Percentiles rank a stretch among this genome's conserved stretches.
These are phyloP conservation scores for Oxyura jamaicensis DNA, from an alignment of 2,113 vertebrate genomes.

Conservation along the genomic window DNA sequence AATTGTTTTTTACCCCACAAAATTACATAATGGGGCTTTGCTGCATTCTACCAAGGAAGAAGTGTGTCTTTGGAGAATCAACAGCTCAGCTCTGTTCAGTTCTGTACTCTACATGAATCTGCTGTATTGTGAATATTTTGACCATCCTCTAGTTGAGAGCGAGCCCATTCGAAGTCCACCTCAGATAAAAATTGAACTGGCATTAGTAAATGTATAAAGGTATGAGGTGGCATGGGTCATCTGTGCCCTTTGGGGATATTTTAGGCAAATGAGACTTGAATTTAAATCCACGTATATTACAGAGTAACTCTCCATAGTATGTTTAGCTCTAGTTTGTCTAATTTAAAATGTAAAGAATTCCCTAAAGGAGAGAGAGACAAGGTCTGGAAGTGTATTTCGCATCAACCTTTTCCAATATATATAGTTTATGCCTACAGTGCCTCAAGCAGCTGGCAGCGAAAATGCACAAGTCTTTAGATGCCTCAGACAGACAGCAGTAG, in stretches of 20 bases:
- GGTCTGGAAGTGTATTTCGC: neutral
- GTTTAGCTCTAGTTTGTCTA: neutral
- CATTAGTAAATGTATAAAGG: neutral
- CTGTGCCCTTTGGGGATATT: neutral
- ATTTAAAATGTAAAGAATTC: neutral
- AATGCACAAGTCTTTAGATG: neutral
- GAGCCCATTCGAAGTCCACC: neutral
- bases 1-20: neutral
- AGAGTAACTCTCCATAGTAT: neutral
- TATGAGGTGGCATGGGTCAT: neutral
- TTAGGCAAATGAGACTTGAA: neutral
- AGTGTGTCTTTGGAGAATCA: neutral
- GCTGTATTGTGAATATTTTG: neutral
- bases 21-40: neutral
- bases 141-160: neutral
- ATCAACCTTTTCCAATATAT: neutral
- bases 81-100: neutral
- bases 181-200: neutral
- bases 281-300: neutral
- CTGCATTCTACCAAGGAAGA: neutral
- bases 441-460: constrained; percentile 1
- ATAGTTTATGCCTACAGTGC: neutral
- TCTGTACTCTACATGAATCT: neutral
- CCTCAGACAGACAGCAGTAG: neutral
- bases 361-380: neutral